phyloP scores from a whole-genome alignment of 2,888 invertebrate genomes.

The Cryptus armator region DNA sequence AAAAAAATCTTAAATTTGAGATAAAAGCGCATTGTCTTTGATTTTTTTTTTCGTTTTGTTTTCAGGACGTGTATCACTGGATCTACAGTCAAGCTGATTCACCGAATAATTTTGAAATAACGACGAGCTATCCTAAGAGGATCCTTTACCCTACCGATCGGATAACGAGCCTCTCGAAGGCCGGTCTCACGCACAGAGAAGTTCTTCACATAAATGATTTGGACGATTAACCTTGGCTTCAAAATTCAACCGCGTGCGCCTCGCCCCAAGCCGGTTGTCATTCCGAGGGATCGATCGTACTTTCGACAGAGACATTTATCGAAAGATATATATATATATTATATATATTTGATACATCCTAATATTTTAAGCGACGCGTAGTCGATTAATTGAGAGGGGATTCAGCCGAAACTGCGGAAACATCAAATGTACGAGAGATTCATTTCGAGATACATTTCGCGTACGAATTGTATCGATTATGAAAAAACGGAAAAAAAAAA shows the following conservation, averaged over 20 bases:
- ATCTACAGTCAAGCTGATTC: constrained; percentile 98
- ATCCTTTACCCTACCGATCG: constrained; percentile 88
- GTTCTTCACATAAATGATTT: constrained; percentile 97
- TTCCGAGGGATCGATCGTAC: constrained; percentile 69
- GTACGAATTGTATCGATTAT: constrained; percentile 34
- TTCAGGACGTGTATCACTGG: constrained; percentile 96
- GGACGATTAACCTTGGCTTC: constrained; percentile 88
- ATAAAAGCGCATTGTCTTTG: neutral
- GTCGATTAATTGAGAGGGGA: constrained; percentile 60
- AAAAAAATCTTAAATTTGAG: constrained; percentile 65
- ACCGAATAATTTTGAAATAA: constrained; percentile 97
- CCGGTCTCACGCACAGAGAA: constrained; percentile 95
- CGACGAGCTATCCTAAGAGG: constrained; percentile 97
- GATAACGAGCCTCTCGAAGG: constrained; percentile 89
- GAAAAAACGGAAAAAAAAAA: constrained; percentile 10
- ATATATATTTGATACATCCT: constrained; percentile 81
- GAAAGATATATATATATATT: constrained; percentile 67
- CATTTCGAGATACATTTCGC: constrained; percentile 35
- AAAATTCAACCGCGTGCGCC: constrained; percentile 26
- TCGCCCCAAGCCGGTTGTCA: constrained; percentile 67
- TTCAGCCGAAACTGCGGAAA: constrained; percentile 45
- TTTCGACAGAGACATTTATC: constrained; percentile 69
- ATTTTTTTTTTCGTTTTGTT: constrained; percentile 71
- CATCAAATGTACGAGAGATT: constrained; percentile 55
- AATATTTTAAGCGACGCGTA: constrained; percentile 77